Conservation (phyloP, 2,113 vertebrate genomes). For the Clarias batrachus region DNA sequence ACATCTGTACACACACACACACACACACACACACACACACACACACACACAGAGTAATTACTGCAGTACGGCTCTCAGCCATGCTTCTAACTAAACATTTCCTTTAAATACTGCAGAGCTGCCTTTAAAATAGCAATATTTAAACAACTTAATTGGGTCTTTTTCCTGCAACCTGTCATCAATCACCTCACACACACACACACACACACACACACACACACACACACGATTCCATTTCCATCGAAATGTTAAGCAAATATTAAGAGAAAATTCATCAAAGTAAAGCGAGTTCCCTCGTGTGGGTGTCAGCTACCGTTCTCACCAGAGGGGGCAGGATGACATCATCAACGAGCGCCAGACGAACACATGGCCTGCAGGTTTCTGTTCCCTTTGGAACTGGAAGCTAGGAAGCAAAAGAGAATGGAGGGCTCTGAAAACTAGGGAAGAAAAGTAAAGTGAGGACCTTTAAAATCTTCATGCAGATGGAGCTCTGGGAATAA, state of each 20-base stretch:
- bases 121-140: conserved; percentile 43
- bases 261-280: neutral
- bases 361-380: neutral
- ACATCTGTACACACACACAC: conserved; percentile 19
- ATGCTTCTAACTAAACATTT: conserved; percentile 49
- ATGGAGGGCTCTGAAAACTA: neutral
- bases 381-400: neutral
- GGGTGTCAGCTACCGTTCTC: neutral
- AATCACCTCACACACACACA: conserved; percentile 14
- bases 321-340: neutral
- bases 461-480: neutral
- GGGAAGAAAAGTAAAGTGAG: neutral
- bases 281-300: neutral
- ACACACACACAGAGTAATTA: conserved; percentile 34
- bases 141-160: conserved; percentile 47
- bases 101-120: conserved; percentile 37
- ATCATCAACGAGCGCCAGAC: neutral
- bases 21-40: conserved; percentile 23
- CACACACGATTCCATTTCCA: neutral
- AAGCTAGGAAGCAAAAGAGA: neutral
- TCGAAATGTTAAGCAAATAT: conserved; percentile 3
- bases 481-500: neutral
- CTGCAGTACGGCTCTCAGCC: conserved; percentile 8
- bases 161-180: conserved; percentile 42
- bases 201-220: conserved; percentile 1